Base-by-base conservation (phyloP, 2,797 vertebrate genomes). In the Neostethus bicornis region DNA sequence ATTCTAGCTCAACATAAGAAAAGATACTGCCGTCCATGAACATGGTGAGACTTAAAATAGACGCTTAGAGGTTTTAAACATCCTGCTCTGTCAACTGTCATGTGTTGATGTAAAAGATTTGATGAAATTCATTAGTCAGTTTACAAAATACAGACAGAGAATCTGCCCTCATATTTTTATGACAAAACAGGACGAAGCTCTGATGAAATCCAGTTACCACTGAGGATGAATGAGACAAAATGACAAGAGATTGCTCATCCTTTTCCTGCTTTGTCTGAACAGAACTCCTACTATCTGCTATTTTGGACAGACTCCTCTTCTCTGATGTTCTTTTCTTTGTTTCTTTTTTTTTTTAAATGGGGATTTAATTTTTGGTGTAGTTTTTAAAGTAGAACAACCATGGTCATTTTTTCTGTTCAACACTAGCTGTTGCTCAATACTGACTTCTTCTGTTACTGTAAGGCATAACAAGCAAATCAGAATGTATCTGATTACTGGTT, bases 361-460 rank as follows among this genome's bases (percentile, higher is more conserved):
- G 39, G 9, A 19, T n/a, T 26, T 2, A 4, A 41, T 49, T 28
- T 21, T 4, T 39, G 38, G 38, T 10, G 16, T 19, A 9, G 8
- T n/a, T n/a, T n/a, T n/a, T n/a, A n/a, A n/a, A n/a, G n/a, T n/a
- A n/a, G n/a, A n/a, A n/a, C 8, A 26, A 6, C 25, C 26, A 8
- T 8, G 8, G 26, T 6, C 17, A 1, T 7, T 53, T 6, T n/a
- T 54, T 5, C 23, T n/a, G 14, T 32, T 42, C 43, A 17, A 7
- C 19, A 51, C 24, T 2, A 37, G 70, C 54, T 25, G 24, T 25
- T 79, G 45, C 66, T 39, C 8, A 73, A 16, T 77, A 73, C 72
- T 64, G 70, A 83, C 79, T 62, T 53, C 86, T 51, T 13, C 44
- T 82, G 84, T 51, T 52, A 3, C 1, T 34, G 31, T 51, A 5